Conservation (phyloP, 1,140 invertebrate species). For the Scylla paramamosain region DNA sequence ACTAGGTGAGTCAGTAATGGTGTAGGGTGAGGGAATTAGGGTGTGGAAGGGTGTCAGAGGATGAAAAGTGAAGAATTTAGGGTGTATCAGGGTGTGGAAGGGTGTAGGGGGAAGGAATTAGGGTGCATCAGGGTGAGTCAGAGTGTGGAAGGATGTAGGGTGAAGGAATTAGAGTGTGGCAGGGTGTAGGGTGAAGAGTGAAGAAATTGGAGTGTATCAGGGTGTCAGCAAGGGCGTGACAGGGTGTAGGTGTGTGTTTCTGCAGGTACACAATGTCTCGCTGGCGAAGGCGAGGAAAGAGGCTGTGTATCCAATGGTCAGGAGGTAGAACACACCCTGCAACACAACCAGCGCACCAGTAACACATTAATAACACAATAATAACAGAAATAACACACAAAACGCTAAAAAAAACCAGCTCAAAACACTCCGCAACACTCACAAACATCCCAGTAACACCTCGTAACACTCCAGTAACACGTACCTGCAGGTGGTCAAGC, state of each 20-base stretch:
- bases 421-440: neutral
- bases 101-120: neutral
- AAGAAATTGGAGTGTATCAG: neutral
- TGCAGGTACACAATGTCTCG: neutral
- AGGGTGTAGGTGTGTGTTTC: neutral
- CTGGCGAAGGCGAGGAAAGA: conserved; percentile 16
- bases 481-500: conserved; percentile 61
- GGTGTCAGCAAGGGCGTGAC: neutral
- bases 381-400: neutral
- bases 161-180: neutral
- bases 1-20: neutral
- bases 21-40: neutral
- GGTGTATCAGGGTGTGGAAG: neutral
- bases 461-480: no score
- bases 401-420: neutral
- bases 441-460: neutral
- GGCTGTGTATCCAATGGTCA: conserved; percentile 24
- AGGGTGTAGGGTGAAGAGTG: neutral
- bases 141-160: no score
- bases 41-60: neutral
- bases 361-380: neutral
- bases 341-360: neutral
- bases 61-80: neutral
- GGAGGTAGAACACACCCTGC: conserved; percentile 64
- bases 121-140: no score